Conservation (phyloP, 1,140 invertebrate genomes). For the Papilio dardanus region DNA sequence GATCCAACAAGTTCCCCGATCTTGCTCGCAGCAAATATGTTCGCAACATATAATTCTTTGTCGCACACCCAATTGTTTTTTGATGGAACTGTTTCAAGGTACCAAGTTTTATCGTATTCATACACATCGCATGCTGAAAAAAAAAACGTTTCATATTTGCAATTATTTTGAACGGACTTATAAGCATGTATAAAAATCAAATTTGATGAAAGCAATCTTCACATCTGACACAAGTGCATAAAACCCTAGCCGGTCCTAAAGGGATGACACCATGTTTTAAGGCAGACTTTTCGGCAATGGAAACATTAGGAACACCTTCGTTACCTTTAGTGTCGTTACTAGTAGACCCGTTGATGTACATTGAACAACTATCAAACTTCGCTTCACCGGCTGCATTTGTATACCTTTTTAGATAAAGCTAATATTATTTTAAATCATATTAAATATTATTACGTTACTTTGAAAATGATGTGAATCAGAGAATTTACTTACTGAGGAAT, state of each 20-base stretch:
- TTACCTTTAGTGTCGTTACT: constrained; percentile 57
- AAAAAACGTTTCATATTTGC: too few species aligned
- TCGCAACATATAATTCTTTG: constrained; percentile 63
- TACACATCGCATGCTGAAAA: constrained; percentile 63
- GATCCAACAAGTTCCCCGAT: constrained; percentile 69
- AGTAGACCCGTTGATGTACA: constrained; percentile 49
- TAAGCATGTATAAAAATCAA: too few species aligned
- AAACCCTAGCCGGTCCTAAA: too few species aligned
- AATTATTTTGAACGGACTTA: too few species aligned
- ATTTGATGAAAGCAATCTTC: too few species aligned
- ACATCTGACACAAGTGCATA: too few species aligned
- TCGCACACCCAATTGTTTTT: constrained; percentile 75
- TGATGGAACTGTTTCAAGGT: constrained; percentile 60
- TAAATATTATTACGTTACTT: too few species aligned
- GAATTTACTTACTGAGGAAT: constrained; percentile 60
- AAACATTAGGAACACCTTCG: too few species aligned
- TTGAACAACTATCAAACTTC: constrained; percentile 48
- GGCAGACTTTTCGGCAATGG: too few species aligned
- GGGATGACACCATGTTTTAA: too few species aligned
- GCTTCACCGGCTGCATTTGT: constrained; percentile 40
- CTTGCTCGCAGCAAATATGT: constrained; percentile 64
- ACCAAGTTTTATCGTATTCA: constrained; percentile 72
- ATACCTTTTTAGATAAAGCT: constrained; percentile 42
- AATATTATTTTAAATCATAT: background rate
- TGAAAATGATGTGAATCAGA: too few species aligned